Evolutionary conservation across 2,797 vertebrate species (phyloP).

Genomic region (Bryconaethiops microstoma): DNA sequence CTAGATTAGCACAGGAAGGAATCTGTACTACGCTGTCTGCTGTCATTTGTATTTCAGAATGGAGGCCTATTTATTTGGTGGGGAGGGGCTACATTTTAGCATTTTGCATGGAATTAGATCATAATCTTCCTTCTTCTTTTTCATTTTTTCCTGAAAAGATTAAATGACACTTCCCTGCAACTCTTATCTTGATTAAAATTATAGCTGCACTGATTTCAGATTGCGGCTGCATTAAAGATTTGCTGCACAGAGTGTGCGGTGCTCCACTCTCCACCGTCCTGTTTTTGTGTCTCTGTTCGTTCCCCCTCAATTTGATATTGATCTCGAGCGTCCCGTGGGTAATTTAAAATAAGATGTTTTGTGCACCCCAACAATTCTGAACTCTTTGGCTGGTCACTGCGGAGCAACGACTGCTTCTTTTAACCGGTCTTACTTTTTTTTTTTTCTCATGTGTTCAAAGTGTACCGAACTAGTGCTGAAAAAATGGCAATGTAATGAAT

Average conservation of each 20-base stretch:
- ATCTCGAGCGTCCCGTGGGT: not conserved
- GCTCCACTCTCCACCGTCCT: too few species aligned
- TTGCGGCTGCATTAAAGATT: constrained; percentile 15
- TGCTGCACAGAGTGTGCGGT: not conserved
- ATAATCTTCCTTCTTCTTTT: not conserved
- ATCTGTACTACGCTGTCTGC: not conserved
- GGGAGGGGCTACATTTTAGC: not conserved
- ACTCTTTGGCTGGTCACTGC: not conserved
- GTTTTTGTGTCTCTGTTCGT: not conserved
- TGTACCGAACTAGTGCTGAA: not conserved
- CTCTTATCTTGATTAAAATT: not conserved
- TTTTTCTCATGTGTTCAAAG: not conserved
- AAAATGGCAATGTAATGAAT: too few species aligned
- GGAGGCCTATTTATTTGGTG: not conserved
- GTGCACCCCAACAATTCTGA: not conserved
- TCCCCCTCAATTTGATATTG: not conserved
- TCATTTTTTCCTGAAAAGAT: not conserved
- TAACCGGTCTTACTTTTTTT: not conserved
- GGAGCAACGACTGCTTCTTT: too few species aligned
- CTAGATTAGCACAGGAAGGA: not conserved
- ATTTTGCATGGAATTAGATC: constrained; percentile 2
- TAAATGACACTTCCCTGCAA: not conserved
- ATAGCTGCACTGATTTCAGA: constrained; percentile 25
- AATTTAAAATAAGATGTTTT: constrained; percentile 28
- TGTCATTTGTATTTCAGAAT: not conserved